A percentile compares a stretch with the other conserved stretches of the same genome.
Conservation (phyloP, 2,797 vertebrate species). For the Anguilla anguilla region DNA sequence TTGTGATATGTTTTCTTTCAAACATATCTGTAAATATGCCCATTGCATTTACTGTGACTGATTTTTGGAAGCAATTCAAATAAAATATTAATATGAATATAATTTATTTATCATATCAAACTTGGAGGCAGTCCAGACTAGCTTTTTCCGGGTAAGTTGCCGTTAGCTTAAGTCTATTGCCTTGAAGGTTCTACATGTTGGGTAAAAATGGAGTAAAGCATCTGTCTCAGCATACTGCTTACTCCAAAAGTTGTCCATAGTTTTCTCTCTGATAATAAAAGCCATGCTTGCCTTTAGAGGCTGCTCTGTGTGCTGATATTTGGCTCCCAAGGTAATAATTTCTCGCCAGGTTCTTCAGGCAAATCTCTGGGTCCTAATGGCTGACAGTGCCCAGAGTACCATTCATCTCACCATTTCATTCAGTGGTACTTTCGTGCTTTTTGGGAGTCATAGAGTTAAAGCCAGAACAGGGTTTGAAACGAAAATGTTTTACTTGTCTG, state of each 20-base stretch:
- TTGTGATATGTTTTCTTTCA: not conserved
- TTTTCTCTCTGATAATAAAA: conserved; percentile 18
- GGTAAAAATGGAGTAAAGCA: not conserved
- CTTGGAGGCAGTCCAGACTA: not conserved
- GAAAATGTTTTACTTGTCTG: not conserved
- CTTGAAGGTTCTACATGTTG: not conserved
- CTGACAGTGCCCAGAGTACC: not conserved
- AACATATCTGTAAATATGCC: not conserved
- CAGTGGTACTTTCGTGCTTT: conserved; percentile 3
- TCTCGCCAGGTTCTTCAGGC: not conserved
- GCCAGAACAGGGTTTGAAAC: not conserved
- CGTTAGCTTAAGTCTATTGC: not conserved
- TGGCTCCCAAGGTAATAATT: not conserved
- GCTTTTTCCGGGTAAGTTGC: not conserved
- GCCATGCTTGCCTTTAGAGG: not conserved
- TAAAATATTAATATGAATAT: not conserved
- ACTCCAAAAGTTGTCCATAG: not conserved
- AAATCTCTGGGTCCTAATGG: not conserved
- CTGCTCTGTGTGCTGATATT: not conserved
- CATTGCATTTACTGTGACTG: not conserved
- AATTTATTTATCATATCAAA: not conserved
- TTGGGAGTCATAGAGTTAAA: not conserved
- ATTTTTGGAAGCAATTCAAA: not conserved
- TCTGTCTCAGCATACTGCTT: not conserved
- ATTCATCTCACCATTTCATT: not conserved